A percentile compares a stretch with the other conserved stretches of the same genome.
These are phyloP conservation scores for Machimus atricapillus DNA, from an alignment of 2,888 invertebrate species.

Conservation along the genomic window DNA sequence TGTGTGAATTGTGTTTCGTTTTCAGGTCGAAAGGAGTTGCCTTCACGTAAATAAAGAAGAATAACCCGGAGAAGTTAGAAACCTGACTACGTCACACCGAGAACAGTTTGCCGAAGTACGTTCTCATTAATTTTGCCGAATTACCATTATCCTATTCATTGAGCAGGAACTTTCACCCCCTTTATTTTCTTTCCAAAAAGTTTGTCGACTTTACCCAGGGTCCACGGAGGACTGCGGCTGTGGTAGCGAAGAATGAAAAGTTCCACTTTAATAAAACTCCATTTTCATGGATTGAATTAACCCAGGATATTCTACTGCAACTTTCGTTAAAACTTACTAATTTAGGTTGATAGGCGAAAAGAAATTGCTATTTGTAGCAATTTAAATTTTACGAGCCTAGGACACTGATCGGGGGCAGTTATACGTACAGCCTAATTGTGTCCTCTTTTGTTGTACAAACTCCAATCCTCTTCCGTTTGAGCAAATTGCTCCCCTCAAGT, in stretches of 20 bases:
- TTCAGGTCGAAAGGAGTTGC: neutral
- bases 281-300: neutral
- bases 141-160: slow-evolving; percentile 4
- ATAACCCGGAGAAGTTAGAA: neutral
- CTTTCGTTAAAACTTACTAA: neutral
- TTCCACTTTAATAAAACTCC: neutral
- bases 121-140: neutral
- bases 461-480: neutral
- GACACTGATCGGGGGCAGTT: neutral
- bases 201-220: neutral
- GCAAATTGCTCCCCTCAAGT: neutral
- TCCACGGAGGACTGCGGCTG: neutral
- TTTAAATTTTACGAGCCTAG: neutral
- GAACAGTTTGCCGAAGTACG: neutral
- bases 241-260: neutral
- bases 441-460: neutral
- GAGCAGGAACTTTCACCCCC: neutral
- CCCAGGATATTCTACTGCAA: neutral
- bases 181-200: neutral
- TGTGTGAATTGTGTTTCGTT: neutral
- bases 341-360: neutral
- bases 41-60: neutral
- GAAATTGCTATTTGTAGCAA: neutral
- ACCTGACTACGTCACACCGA: neutral
- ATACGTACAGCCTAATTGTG: neutral